These are phyloP conservation scores for Pachyramphus minor DNA, from an alignment of 2,113 vertebrate genomes.

Conservation along the genomic window DNA sequence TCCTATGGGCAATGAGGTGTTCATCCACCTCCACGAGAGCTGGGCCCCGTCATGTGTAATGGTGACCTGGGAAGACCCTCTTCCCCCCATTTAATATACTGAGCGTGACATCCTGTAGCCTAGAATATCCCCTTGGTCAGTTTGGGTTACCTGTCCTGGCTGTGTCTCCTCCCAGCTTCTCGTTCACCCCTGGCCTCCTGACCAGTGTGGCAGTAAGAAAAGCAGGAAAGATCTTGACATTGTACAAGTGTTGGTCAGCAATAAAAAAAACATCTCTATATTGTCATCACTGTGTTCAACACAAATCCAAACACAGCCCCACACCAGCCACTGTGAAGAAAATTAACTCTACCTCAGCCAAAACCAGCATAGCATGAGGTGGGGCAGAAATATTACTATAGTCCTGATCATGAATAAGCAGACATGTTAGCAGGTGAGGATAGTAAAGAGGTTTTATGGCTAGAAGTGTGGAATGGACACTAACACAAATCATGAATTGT, in stretches of 20 bases:
- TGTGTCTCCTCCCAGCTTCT: neutral
- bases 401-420: neutral
- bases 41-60: fast-evolving
- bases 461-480: neutral
- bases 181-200: neutral
- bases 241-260: neutral
- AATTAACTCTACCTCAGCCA: neutral
- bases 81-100: neutral
- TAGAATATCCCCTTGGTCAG: neutral
- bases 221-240: neutral
- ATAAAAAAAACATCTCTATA: neutral
- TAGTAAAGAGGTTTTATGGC: neutral
- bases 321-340: neutral
- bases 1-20: neutral
- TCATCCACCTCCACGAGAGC: neutral
- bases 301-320: neutral
- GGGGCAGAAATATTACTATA: neutral
- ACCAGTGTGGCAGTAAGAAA: neutral
- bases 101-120: too few relatives aligned
- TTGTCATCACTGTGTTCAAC: neutral
- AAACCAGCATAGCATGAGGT: neutral
- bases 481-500: neutral
- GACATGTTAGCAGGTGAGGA: neutral
- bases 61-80: neutral
- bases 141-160: neutral